Evolutionary conservation across 2,888 invertebrate genomes (phyloP), one percentile per base, ranked within the genome.

Genomic region (Nipponacmea schrenckii): DNA sequence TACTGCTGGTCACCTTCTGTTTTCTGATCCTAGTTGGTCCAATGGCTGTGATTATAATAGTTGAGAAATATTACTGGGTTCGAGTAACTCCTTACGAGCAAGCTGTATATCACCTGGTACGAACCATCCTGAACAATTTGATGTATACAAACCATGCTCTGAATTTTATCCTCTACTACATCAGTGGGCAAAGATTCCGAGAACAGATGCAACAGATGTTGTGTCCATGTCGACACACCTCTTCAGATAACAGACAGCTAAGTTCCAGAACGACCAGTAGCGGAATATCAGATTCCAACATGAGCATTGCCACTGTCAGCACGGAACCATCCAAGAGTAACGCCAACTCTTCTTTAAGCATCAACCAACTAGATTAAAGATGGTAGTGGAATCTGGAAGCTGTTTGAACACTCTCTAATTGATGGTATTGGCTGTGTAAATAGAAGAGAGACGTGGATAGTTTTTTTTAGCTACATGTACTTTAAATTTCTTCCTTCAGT

Each of bases 71-170:
- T 56, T 39, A 62, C 8, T 69, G 71, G 71, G 17, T 71, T 3
- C 62, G 24, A 7, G 48, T 44, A 45, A 71, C 56, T 24, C 46
- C 65, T 14, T 63, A 45, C n/a, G 70, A 70, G 62, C 39, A 69
- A 24, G 74, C 74, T 14, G 27, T 50, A 26, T 72, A 69, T 66
- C 70, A 72, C 31, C 65, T 72, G 31, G 66, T 67, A 0, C 67
- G 72, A 15, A 74, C 70, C 20, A 48, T 74, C 12, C 31, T 67
- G 45, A 72, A 74, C 68, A 74, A 74, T 62, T 45, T 74, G 64
- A 56, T 67, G 70, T 74, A 74, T 64, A 74, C 74, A 64, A 74
- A 74, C 69, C 74, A 74, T 46, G 70, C 70, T 62, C n/a, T 74
- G 20, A 74, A 71, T 64, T 74, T 74, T 44, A 44, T 71, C 14